These are phyloP conservation scores for Carposina sasakii DNA, from an alignment of 1,140 invertebrate species.

Conservation along the genomic window DNA sequence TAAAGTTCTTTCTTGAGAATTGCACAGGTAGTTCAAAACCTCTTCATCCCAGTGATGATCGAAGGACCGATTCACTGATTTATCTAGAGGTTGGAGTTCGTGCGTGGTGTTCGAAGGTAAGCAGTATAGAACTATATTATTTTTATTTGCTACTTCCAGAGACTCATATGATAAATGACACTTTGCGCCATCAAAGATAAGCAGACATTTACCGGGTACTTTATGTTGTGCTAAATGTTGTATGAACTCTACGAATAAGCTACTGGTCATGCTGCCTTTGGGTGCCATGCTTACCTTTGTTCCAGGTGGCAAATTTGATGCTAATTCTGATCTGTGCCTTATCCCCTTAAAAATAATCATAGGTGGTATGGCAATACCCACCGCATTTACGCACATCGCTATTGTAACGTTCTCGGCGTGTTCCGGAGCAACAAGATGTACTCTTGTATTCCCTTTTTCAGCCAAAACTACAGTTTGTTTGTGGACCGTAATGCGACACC, in stretches of 20 bases:
- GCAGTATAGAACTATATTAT: slow-evolving; percentile 39
- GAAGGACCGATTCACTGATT: slow-evolving; percentile 41
- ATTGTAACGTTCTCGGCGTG: slow-evolving; percentile 57
- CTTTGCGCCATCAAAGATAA: slow-evolving; percentile 48
- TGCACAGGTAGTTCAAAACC: slow-evolving; percentile 15
- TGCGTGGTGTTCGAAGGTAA: slow-evolving; percentile 51
- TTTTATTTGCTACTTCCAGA: slow-evolving; percentile 31
- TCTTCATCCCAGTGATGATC: slow-evolving; percentile 51
- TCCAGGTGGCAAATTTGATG: slow-evolving; percentile 36
- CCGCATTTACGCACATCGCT: slow-evolving; percentile 39
- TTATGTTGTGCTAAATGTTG: slow-evolving; percentile 39
- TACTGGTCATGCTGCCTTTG: slow-evolving; percentile 50
- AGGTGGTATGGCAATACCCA: slow-evolving; percentile 32
- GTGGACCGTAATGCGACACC: slow-evolving; percentile 48
- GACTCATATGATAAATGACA: slow-evolving; percentile 33
- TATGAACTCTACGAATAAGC: slow-evolving; percentile 40
- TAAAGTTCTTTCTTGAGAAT: slow-evolving; percentile 18
- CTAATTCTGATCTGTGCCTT: slow-evolving; percentile 33
- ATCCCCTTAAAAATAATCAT: slow-evolving; percentile 55
- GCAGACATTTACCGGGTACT: slow-evolving; percentile 27
- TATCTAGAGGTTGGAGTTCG: slow-evolving; percentile 53
- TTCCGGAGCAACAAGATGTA: slow-evolving; percentile 47
- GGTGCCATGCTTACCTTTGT: slow-evolving; percentile 31
- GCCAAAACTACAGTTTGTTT: slow-evolving; percentile 41
- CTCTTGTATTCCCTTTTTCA: slow-evolving; percentile 42